These are phyloP conservation scores for Pyrochroa serraticornis DNA, from an alignment of 2,888 invertebrate species.

Conservation along the genomic window DNA sequence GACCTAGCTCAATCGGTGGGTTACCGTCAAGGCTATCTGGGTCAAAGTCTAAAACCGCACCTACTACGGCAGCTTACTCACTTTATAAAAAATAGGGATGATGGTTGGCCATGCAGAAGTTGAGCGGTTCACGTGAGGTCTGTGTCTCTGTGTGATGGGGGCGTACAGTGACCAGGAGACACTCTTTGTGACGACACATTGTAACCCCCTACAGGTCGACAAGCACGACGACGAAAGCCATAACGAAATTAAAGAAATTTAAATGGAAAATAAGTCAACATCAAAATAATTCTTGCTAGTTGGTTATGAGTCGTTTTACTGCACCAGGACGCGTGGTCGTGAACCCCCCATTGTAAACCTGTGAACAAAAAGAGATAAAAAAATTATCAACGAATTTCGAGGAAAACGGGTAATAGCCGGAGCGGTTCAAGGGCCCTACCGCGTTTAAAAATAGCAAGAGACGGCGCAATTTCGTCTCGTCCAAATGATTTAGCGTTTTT, in stretches of 20 bases:
- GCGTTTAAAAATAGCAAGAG: slow-evolving; percentile 21
- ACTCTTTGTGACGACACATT: slow-evolving; percentile 41
- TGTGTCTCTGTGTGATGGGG: slow-evolving; percentile 34
- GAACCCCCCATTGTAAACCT: slow-evolving; percentile 54
- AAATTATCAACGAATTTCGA: slow-evolving; percentile 13
- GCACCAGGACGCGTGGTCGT: slow-evolving; percentile 42
- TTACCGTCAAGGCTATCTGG: no score
- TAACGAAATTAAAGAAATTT: slow-evolving; percentile 28
- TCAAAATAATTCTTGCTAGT: slow-evolving; percentile 22
- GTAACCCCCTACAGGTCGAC: slow-evolving; percentile 25
- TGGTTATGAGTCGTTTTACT: slow-evolving; percentile 36
- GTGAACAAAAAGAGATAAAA: slow-evolving; percentile 34
- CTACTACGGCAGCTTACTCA: slow-evolving; percentile 29
- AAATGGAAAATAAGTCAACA: slow-evolving; percentile 29
- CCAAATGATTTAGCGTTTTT: slow-evolving; percentile 17
- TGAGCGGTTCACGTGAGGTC: slow-evolving; percentile 44
- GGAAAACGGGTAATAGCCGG: slow-evolving; percentile 11
- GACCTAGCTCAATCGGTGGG: no score
- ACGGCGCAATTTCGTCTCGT: slow-evolving; percentile 16
- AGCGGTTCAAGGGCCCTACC: slow-evolving; percentile 22
- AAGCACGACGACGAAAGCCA: slow-evolving; percentile 10
- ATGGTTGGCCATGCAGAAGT: slow-evolving; percentile 44
- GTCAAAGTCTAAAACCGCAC: no score
- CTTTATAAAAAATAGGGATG: slow-evolving; percentile 45
- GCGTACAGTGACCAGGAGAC: slow-evolving; percentile 40